A percentile compares a stretch with the other conserved stretches of the same genome.
Conservation (phyloP, 2,797 vertebrate genomes). For the Nyctalus aviator region DNA sequence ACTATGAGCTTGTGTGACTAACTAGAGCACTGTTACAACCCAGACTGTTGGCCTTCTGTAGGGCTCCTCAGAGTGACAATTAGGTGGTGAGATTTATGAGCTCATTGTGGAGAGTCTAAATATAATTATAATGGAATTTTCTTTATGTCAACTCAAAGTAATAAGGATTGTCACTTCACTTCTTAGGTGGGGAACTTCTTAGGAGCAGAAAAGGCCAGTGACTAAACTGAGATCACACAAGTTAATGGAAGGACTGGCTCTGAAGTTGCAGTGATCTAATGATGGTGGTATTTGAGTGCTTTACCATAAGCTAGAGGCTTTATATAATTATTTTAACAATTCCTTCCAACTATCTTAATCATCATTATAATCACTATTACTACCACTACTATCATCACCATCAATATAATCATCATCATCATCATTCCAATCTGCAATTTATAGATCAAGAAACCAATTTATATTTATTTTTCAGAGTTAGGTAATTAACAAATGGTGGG, state of each 20-base stretch:
- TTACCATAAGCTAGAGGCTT: not conserved
- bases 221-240: not conserved
- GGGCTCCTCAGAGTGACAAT: not conserved
- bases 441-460: not conserved
- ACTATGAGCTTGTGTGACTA: not conserved
- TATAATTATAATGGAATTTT: slow-evolving; percentile 14
- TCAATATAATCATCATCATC: not conserved
- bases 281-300: slow-evolving; percentile 1
- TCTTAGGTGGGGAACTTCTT: not conserved
- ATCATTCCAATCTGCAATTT: not conserved
- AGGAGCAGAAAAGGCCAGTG: not conserved
- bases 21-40: not conserved
- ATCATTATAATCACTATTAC: not conserved
- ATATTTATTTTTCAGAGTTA: not conserved
- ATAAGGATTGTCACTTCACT: not conserved
- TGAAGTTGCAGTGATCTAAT: not conserved
- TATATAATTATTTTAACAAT: not conserved
- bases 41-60: not conserved
- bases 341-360: not conserved
- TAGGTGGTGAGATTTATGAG: not conserved
- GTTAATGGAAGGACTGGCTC: not conserved
- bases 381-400: rapidly evolving
- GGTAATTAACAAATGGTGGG: not conserved
- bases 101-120: not conserved
- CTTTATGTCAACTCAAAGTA: not conserved